A percentile compares a stretch with the other conserved stretches of the same genome.
These are phyloP conservation scores for Steromphala cineraria DNA, from an alignment of 2,888 invertebrate genomes.

Conservation along the genomic window DNA sequence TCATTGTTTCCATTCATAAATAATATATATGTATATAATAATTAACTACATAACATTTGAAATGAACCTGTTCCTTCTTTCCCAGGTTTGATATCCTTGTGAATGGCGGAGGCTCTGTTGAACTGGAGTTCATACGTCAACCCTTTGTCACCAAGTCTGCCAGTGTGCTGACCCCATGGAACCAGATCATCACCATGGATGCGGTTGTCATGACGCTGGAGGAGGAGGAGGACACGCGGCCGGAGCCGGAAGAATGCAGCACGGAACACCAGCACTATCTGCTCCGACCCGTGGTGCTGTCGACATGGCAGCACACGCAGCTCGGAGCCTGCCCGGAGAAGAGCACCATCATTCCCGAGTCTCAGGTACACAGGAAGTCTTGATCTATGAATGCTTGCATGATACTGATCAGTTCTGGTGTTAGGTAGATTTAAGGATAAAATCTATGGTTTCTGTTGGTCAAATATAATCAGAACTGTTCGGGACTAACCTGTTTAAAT, in stretches of 20 bases:
- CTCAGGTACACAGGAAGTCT: slow-evolving; percentile 63
- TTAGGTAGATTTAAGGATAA: too few relatives aligned
- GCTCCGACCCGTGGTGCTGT: slow-evolving; percentile 70
- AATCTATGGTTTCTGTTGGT: too few relatives aligned
- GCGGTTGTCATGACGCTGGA: slow-evolving; percentile 64
- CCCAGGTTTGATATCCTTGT: slow-evolving; percentile 98
- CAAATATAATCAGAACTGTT: too few relatives aligned
- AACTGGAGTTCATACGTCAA: slow-evolving; percentile 94
- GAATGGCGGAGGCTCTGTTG: slow-evolving; percentile 98
- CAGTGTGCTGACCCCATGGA: slow-evolving; percentile 85
- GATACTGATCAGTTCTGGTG: too few relatives aligned
- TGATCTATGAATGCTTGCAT: too few relatives aligned
- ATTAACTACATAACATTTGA: too few relatives aligned
- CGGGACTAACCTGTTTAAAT: too few relatives aligned
- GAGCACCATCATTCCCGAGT: slow-evolving; percentile 74
- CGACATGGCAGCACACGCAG: slow-evolving; percentile 75
- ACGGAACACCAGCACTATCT: slow-evolving; percentile 69
- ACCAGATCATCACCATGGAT: slow-evolving; percentile 87
- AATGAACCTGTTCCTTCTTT: not conserved
- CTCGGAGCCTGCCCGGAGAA: slow-evolving; percentile 74
- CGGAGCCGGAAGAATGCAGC: slow-evolving; percentile 72
- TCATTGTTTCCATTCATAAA: too few relatives aligned
- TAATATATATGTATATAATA: too few relatives aligned
- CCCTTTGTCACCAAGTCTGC: slow-evolving; percentile 85
- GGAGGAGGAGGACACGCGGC: slow-evolving; percentile 41